A percentile compares a stretch with the other conserved stretches of the same genome.
Conservation (phyloP, 2,888 invertebrate species). For the Blastobasis adustella region DNA sequence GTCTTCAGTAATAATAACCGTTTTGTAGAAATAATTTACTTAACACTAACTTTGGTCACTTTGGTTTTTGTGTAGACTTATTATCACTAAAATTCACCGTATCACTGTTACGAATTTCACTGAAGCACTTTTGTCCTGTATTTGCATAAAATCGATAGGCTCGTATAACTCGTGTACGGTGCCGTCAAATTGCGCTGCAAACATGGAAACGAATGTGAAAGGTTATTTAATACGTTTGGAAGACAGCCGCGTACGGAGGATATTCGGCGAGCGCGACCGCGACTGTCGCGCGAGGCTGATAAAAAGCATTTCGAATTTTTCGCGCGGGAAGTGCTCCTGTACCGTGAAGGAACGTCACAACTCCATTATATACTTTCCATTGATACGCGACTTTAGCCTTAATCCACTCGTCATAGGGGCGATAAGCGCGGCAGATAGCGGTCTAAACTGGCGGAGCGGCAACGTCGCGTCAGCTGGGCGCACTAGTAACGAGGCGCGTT, state of each 20-base stretch:
- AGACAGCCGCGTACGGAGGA: slow-evolving; percentile 8
- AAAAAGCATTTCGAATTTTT: slow-evolving; percentile 72
- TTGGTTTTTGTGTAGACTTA: slow-evolving; percentile 29
- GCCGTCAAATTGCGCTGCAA: neutral
- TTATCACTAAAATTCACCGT: slow-evolving; percentile 9
- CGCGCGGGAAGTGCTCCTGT: slow-evolving; percentile 66
- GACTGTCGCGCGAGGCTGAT: slow-evolving; percentile 51
- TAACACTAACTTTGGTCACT: slow-evolving; percentile 40
- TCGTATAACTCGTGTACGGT: neutral
- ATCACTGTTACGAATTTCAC: neutral
- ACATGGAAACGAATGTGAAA: too few species aligned
- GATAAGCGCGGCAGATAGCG: slow-evolving; percentile 56
- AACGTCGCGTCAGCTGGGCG: slow-evolving; percentile 73
- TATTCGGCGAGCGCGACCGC: slow-evolving; percentile 31
- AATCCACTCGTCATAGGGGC: slow-evolving; percentile 42
- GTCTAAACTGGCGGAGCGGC: slow-evolving; percentile 48
- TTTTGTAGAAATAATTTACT: slow-evolving; percentile 15
- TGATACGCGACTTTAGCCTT: slow-evolving; percentile 37
- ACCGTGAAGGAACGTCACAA: slow-evolving; percentile 56
- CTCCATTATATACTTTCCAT: slow-evolving; percentile 56
- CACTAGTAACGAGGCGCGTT: slow-evolving; percentile 63
- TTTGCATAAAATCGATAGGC: slow-evolving; percentile 2
- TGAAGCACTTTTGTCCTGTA: neutral
- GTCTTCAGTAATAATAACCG: slow-evolving; percentile 12
- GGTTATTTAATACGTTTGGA: too few species aligned